A percentile compares a stretch with the other conserved stretches of the same genome.
phyloP scores from a whole-genome alignment of 2,113 vertebrate genomes.

The Bufo gargarizans region DNA sequence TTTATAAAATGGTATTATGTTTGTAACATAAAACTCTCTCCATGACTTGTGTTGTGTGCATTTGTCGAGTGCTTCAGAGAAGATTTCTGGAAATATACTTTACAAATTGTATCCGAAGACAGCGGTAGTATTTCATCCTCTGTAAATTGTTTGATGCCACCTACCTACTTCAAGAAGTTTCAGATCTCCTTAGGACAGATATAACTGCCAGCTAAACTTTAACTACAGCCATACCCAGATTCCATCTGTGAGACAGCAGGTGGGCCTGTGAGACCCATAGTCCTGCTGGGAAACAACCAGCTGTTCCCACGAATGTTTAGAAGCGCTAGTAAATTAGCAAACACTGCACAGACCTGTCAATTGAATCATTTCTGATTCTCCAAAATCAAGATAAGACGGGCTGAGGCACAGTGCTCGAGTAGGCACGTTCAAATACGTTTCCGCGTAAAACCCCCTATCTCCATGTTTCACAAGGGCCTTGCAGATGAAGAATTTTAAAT shows the following conservation, averaged over 20 bases:
- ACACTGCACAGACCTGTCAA: constrained; percentile 76
- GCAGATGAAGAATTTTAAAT: constrained; percentile 23
- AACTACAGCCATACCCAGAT: constrained; percentile 66
- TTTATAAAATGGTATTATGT: constrained; percentile 33
- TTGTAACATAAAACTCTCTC: constrained; percentile 4
- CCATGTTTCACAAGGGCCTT: constrained; percentile 34
- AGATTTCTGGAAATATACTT: constrained; percentile 44
- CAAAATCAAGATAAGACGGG: constrained; percentile 54
- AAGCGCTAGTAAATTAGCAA: constrained; percentile 74
- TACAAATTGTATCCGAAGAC: constrained; percentile 45
- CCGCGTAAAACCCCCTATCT: constrained; percentile 64
- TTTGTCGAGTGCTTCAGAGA: constrained; percentile 32
- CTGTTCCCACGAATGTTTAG: constrained; percentile 73
- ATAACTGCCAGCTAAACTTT: constrained; percentile 70
- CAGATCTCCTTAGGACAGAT: constrained; percentile 68
- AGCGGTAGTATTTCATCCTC: constrained; percentile 39
- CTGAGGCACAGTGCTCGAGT: constrained; percentile 24
- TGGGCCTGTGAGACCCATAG: constrained; percentile 69
- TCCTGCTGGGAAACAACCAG: constrained; percentile 75
- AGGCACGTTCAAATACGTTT: constrained; percentile 8
- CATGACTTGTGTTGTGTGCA: constrained; percentile 45
- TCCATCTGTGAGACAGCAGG: constrained; percentile 73
- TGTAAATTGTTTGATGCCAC: constrained; percentile 52
- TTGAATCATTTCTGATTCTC: constrained; percentile 70
- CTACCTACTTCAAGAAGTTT: constrained; percentile 65